Evolutionary conservation across 1,140 invertebrate species (phyloP).

Genomic region (Drosophila sturtevanti): DNA sequence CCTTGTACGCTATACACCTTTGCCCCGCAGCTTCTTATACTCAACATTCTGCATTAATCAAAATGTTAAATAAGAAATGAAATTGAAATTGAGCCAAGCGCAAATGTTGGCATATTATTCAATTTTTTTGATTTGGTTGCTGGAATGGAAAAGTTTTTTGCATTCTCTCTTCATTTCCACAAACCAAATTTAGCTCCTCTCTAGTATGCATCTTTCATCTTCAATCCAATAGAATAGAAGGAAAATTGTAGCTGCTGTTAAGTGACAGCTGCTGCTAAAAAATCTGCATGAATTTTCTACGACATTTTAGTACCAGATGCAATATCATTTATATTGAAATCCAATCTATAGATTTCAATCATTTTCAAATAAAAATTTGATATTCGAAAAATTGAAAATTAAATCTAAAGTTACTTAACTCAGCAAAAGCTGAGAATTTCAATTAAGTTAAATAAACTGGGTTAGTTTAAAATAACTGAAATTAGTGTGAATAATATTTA

Average conservation of each 20-base stretch:
- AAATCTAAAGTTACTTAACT: no score
- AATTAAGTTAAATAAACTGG: no score
- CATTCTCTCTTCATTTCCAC: not conserved
- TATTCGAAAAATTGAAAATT: not conserved
- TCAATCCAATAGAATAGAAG: not conserved
- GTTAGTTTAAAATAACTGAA: no score
- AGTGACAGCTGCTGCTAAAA: conserved; percentile 6
- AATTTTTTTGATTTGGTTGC: conserved; percentile 38
- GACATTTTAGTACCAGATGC: conserved; percentile 18
- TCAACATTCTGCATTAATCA: conserved; percentile 65
- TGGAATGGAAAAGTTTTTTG: conserved; percentile 2
- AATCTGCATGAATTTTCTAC: conserved; percentile 21
- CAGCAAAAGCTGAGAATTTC: no score
- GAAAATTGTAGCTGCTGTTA: no score
- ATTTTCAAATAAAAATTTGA: not conserved
- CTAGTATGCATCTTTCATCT: not conserved
- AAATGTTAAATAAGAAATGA: conserved; percentile 78
- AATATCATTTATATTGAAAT: conserved; percentile 47
- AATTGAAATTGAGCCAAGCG: conserved; percentile 68
- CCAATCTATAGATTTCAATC: not conserved
- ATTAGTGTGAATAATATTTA: no score
- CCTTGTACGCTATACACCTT: conserved; percentile 26
- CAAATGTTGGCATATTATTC: conserved; percentile 75
- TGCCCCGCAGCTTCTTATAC: not conserved
- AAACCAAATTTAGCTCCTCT: conserved; percentile 7